Evolutionary conservation across 1,140 invertebrate species (phyloP), one percentile per base, ranked within the genome.

Genomic region (Drosophila saltans): DNA sequence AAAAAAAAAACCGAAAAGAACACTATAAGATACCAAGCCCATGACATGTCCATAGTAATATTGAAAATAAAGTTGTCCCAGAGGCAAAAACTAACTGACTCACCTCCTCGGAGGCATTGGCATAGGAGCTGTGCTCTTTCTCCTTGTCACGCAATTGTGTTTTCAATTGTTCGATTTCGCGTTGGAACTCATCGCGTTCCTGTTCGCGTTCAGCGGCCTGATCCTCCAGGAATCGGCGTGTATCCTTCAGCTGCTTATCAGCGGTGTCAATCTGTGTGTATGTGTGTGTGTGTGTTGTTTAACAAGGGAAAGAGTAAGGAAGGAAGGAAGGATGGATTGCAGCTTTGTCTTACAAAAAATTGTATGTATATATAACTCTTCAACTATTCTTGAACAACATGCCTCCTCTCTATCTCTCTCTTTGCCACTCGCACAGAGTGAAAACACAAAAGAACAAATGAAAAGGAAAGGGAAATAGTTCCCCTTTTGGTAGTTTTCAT

Each of bases 161-260:
- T 74, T 95, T 93, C 8, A 96, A 91, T 6, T 92, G 88, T 39
- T 93, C 91, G 11, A 96, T 94, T 77, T 95, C 93, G 72, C 93
- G 94, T 58, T 94, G 93, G 70, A 95, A 96, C 77, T 97, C 96
- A 91, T 97, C 96, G 26, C 96, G 93, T 92, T 97, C 96, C 62
- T 93, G 93, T 92, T 97, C 96, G 36, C 96, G 93, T 90, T 97
- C 96, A 40, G 92, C 92, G 26, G 96, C 95, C 92, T 97, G 96
- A 84, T 97, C 96, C 81, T 97, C 96, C 67, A 97, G 93, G 92
- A 97, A 97, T 88, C 94, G 94, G 1, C 95, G 93, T 1, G 95
- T 96, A 11, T 94, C 94, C 78, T 94, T 94, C 45, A 97, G 93
- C 93, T 97, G 95, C 69, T 96, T 96, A 92, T 97, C 96, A 30